Conservation (phyloP, 2,113 vertebrate species). For the Channa argus region DNA sequence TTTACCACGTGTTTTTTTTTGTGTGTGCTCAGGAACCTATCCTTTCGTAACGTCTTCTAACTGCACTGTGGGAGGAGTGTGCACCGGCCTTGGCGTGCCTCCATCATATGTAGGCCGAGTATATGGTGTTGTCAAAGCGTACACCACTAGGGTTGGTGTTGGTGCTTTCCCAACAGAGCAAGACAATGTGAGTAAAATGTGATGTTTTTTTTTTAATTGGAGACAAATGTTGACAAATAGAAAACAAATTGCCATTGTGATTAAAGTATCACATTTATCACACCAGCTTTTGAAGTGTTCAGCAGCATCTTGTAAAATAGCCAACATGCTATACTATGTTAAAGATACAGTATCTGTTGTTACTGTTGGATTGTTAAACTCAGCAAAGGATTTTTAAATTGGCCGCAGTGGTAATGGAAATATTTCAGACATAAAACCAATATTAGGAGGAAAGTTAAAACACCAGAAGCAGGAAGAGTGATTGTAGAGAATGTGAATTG, state of each 20-base stretch:
- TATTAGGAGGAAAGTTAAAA: too few relatives aligned
- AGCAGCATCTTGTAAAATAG: not conserved
- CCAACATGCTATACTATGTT: not conserved
- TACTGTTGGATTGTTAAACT: not conserved
- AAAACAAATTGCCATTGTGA: not conserved
- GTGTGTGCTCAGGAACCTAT: constrained; percentile 79
- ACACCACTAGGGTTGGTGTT: constrained; percentile 86
- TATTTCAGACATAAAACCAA: too few relatives aligned
- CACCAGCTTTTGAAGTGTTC: not conserved
- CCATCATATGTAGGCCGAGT: constrained; percentile 83
- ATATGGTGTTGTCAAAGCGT: constrained; percentile 87
- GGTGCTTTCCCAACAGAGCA: constrained; percentile 88
- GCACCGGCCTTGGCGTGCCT: constrained; percentile 86
- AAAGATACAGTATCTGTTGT: not conserved
- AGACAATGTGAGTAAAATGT: constrained; percentile 79
- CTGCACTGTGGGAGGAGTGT: constrained; percentile 88
- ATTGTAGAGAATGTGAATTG: too few relatives aligned
- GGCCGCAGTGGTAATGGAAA: too few relatives aligned
- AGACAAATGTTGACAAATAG: not conserved
- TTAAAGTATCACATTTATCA: constrained; percentile 17
- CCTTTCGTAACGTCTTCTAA: constrained; percentile 88
- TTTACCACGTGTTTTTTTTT: constrained; percentile 10
- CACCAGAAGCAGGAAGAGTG: too few relatives aligned
- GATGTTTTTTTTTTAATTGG: too few relatives aligned
- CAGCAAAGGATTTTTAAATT: too few relatives aligned